A percentile compares a stretch with the other conserved stretches of the same genome.
These are phyloP conservation scores for Caracal caracal DNA, from an alignment of 2,113 vertebrate genomes.

Conservation along the genomic window DNA sequence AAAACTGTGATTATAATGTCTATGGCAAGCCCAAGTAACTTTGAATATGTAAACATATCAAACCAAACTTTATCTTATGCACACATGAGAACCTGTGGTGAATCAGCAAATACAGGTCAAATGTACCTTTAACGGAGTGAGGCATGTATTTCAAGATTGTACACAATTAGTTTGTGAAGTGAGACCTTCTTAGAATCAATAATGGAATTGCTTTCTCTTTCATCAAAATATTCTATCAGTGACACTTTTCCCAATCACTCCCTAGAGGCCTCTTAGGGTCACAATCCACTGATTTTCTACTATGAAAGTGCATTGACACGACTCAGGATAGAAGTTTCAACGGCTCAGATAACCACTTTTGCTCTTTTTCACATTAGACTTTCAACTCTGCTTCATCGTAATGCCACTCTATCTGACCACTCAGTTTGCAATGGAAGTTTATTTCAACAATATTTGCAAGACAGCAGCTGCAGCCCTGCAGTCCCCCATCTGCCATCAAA, in stretches of 20 bases:
- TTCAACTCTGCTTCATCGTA: constrained; percentile 17
- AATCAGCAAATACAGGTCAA: not conserved
- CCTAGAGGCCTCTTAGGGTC: not conserved
- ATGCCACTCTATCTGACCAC: not conserved
- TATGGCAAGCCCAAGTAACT: not conserved
- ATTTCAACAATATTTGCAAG: constrained; percentile 67
- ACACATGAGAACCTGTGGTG: not conserved
- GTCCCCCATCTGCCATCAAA: constrained; percentile 23
- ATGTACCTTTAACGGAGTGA: not conserved
- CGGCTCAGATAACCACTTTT: not conserved
- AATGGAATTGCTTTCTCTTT: constrained; percentile 24
- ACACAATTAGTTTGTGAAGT: not conserved
- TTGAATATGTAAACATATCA: not conserved
- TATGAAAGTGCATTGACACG: constrained; percentile 8
- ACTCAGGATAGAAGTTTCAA: constrained; percentile 5
- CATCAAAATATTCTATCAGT: constrained; percentile 18
- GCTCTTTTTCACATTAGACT: constrained; percentile 18
- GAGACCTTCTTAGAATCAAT: constrained; percentile 38
- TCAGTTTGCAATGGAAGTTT: constrained; percentile 35
- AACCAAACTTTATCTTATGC: not conserved
- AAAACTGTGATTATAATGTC: not conserved
- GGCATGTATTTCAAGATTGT: not conserved
- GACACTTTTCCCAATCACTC: constrained; percentile 23
- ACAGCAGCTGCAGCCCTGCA: constrained; percentile 25
- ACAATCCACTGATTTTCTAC: not conserved